Base-by-base conservation (phyloP, 2,113 vertebrate genomes). In the Salvelinus alpinus region DNA sequence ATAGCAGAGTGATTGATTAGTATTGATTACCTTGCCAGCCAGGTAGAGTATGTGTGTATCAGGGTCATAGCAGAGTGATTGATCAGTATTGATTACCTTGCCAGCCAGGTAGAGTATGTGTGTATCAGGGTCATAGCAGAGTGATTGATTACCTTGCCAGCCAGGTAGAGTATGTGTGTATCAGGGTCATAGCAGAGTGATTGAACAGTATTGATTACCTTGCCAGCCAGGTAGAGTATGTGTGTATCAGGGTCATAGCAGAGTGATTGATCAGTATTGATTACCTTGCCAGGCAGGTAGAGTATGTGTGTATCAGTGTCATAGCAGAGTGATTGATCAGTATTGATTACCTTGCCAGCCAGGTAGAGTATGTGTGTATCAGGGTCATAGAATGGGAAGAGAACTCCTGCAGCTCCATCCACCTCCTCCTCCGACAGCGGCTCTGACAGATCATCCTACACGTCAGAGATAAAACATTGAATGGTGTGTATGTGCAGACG, bases 231-330 rank as follows among this genome's bases (percentile, higher is more conserved):
- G 0, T 96, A 99, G 67, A 99, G 93, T 94, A 98, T 94, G 80
- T 83, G 87, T 3, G 96, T 97, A 87, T 99, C 97, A 0, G 92
- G 85, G 27, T 99, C 97, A 0, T 34, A 0, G 0, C 34, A 34
- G 34, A 34, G 6, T 34, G 34, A 51, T 51, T 14, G 48, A 14
- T 51, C 48, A 13, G 48, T 51, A 51, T 51, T 51, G 48, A 85
- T 82, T 80, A 98, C 97, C 96, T 97, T 99, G 75, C 97, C 96
- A 54, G 96, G 95, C 71, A 99, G 70, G 0, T 96, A 99, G 67
- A 99, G 93, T 94, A 98, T 94, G 80, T 83, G 87, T 3, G 96
- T 97, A 87, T 51, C 29, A 31, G 29, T 4, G 29, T 31, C 8
- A 1, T 5, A 48, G 47, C 47, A 48, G 31, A 34, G 13, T 51